Evolutionary conservation across 2,888 invertebrate genomes (phyloP).

Genomic region (Ichneumoninae sp.): DNA sequence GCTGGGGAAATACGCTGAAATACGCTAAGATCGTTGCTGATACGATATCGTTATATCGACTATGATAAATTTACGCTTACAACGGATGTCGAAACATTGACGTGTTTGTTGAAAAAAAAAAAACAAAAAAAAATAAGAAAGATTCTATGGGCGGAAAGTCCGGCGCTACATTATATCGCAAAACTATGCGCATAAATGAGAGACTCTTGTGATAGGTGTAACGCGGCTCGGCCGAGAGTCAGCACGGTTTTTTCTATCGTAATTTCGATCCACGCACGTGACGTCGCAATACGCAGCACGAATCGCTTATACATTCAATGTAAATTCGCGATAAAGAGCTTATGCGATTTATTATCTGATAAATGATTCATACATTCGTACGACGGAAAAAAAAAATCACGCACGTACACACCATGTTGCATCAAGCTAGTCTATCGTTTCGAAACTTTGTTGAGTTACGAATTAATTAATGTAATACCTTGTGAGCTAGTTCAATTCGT

Average conservation of each 20-base stretch:
- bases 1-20: not conserved
- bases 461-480: slow-evolving; percentile 6
- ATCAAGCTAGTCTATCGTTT: slow-evolving; percentile 20
- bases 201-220: slow-evolving; percentile 41
- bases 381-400: not conserved
- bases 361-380: not conserved
- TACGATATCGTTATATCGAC: slow-evolving; percentile 26
- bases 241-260: slow-evolving; percentile 4
- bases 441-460: slow-evolving; percentile 25
- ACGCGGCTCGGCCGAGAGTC: not conserved
- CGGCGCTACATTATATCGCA: not conserved
- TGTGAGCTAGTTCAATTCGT: not conserved
- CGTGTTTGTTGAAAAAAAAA: not conserved
- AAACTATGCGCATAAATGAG: not conserved
- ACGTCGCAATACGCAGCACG: slow-evolving; percentile 1
- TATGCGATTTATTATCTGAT: slow-evolving; percentile 1
- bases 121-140: not conserved
- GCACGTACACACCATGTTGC: not conserved
- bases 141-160: not conserved
- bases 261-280: not conserved
- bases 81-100: not conserved
- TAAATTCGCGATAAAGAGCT: slow-evolving; percentile 5
- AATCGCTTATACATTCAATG: not conserved
- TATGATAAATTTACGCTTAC: slow-evolving; percentile 1
- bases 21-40: slow-evolving; percentile 37